Evolutionary conservation across 1,140 invertebrate species (phyloP), one percentile per base, ranked within the genome.

Genomic region (Eurosta solidaginis): DNA sequence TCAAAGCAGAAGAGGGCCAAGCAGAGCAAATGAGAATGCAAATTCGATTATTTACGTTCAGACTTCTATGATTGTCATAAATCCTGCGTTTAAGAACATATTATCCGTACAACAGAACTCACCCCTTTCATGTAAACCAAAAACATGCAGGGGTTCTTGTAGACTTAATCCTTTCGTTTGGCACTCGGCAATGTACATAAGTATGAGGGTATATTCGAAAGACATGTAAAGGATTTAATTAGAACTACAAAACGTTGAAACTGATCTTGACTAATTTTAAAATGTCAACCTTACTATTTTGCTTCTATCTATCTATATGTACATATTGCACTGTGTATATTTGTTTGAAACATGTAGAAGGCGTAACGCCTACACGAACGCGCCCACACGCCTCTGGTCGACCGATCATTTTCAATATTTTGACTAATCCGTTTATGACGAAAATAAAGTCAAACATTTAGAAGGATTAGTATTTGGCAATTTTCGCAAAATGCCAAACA

Each of bases 371-470:
- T 79, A 59, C 47, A 4, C 47, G 47, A 40, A 77, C 40, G 79
- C 83, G 83, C 83, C 84, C 59, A 68, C 59, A 68, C 33, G 59
- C 33, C 59, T 68, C 59, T 68, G 59, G 59, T 68, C 59, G 59
- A 68, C 59, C 59, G 59, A 68, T 68, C 59, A 68, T 68, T 68
- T 68, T 68, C 59, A 36, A 68, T 68, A 68, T 68, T 68, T 68
- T 12, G n/a, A 29, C 80, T 85, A 85, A 85, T 81, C 82, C 84
- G 84, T 83, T 80, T 78, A 85, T 84, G 84, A 80, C 84, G 79
- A 85, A 84, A 85, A 85, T 85, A 85, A 36, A 85, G 84, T 80
- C 82, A 85, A 85, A 85, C 84, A 85, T 85, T 85, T 85, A 84
- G 84, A 85, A 85, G 84, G 84, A 85, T 85, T 85, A 85, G 78